Evolutionary conservation across 2,113 vertebrate species (phyloP).

Genomic region (Dolichallabes microphthalmus): DNA sequence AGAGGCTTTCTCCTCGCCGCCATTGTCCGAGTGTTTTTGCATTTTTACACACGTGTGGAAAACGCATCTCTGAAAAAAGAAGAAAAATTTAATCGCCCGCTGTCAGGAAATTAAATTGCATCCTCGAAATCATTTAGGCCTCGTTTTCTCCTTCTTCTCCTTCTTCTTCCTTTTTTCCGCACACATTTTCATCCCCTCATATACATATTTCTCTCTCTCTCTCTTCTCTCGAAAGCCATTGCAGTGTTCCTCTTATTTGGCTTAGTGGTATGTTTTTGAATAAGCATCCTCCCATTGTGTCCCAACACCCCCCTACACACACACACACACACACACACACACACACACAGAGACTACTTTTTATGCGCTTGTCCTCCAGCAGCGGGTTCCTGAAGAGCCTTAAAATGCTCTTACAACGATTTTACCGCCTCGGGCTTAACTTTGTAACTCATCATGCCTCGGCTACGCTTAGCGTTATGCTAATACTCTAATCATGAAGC

Average conservation of each 20-base stretch:
- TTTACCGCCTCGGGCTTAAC: constrained; percentile 75
- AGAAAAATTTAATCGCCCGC: constrained; percentile 67
- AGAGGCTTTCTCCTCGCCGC: constrained; percentile 68
- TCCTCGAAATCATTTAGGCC: constrained; percentile 69
- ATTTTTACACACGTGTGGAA: constrained; percentile 59
- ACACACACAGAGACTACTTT: background rate
- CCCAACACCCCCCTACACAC: background rate
- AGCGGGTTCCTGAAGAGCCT: constrained; percentile 77
- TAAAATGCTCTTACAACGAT: constrained; percentile 76
- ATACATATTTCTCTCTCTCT: background rate
- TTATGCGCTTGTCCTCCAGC: constrained; percentile 65
- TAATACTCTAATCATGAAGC: constrained; percentile 80
- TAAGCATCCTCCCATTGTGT: constrained; percentile 65
- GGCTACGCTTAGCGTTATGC: constrained; percentile 80
- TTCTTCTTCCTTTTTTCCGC: constrained; percentile 11
- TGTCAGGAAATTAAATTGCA: constrained; percentile 79
- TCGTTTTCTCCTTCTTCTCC: constrained; percentile 54
- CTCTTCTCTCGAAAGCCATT: constrained; percentile 23
- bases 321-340: background rate
- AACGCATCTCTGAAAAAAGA: background rate
- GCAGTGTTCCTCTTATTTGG: background rate
- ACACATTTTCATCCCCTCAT: constrained; percentile 45
- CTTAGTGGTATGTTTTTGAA: constrained; percentile 56
- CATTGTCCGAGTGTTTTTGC: constrained; percentile 73
- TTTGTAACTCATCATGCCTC: constrained; percentile 82